phyloP scores from a whole-genome alignment of 2,797 vertebrate genomes.

The Falco novaeseelandiae region DNA sequence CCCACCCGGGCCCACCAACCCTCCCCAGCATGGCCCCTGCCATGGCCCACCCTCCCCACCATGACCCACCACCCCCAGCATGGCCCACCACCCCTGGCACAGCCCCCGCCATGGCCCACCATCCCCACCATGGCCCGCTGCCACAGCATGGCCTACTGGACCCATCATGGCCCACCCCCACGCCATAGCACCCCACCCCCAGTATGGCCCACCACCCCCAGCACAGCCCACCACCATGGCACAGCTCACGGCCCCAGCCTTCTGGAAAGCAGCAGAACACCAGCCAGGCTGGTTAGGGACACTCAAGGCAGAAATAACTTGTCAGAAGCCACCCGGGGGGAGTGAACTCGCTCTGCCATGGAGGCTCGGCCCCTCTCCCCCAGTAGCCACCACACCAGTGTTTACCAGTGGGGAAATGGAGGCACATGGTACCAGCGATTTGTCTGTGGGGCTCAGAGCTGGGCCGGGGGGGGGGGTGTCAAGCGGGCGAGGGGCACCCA shows the following conservation, averaged over 20 bases:
- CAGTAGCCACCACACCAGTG: accelerated
- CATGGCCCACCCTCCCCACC: too few relatives aligned
- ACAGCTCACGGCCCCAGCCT: accelerated
- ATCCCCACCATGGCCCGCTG: background rate
- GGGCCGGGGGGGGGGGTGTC: background rate
- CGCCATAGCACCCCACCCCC: too few relatives aligned
- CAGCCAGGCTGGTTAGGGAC: background rate
- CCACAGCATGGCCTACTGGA: background rate
- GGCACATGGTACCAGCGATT: accelerated
- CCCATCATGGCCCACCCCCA: background rate
- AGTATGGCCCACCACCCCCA: background rate
- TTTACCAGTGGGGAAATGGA: background rate
- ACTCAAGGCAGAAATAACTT: too few relatives aligned
- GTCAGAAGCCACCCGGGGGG: background rate
- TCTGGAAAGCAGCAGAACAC: background rate
- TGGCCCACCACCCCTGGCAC: too few relatives aligned
- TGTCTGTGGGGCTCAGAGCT: accelerated
- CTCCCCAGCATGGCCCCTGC: too few relatives aligned
- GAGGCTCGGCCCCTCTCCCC: background rate
- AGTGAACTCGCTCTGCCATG: accelerated
- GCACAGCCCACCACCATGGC: background rate
- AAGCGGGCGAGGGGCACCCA: accelerated
- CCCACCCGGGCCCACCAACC: too few relatives aligned
- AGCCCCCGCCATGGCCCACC: too few relatives aligned
- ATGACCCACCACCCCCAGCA: background rate